phyloP scores from a whole-genome alignment of 2,797 vertebrate genomes.

The Sebastes baramenuke region DNA sequence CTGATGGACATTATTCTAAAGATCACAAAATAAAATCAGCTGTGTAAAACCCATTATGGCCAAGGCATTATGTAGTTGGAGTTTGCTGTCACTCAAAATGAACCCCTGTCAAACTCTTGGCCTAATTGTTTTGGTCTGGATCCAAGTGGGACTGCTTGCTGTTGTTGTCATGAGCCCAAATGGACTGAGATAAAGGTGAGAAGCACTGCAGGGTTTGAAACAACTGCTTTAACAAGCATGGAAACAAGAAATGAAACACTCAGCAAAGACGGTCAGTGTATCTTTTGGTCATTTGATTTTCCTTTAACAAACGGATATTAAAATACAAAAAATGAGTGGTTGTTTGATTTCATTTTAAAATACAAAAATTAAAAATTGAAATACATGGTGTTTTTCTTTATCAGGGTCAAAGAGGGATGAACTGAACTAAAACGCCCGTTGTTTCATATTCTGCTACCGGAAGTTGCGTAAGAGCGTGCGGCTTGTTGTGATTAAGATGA shows the following conservation, averaged over 20 bases:
- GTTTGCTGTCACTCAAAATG: constrained; percentile 10
- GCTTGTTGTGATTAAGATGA: no score
- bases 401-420: no score
- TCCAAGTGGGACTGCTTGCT: not conserved
- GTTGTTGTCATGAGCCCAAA: not conserved
- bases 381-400: no score
- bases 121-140: constrained; percentile 16
- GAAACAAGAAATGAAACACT: not conserved
- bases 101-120: constrained; percentile 2
- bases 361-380: no score
- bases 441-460: no score
- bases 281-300: no score
- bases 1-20: not conserved
- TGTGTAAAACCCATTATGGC: not conserved
- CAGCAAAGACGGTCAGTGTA: no score
- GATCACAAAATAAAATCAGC: not conserved
- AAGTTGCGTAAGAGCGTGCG: no score
- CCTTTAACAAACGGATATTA: no score
- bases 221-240: not conserved
- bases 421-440: no score
- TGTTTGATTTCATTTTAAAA: no score
- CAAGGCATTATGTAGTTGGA: not conserved
- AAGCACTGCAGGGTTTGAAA: constrained; percentile 1
- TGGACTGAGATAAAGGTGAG: not conserved
- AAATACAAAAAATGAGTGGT: no score